Conservation (phyloP, 2,113 vertebrate species). For the Actenoides hombroni region DNA sequence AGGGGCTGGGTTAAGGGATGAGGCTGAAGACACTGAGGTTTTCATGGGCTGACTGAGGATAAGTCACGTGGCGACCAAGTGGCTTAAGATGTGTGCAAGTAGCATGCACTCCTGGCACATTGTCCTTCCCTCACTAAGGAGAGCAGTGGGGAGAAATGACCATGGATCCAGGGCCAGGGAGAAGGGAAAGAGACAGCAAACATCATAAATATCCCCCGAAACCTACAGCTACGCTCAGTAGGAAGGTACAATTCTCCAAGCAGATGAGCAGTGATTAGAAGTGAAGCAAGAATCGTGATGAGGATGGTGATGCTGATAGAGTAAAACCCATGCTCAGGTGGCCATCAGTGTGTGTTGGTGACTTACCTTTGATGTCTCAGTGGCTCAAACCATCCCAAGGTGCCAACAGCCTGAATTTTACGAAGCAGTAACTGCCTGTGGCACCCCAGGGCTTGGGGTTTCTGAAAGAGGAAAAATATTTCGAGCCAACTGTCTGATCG, state of each 20-base stretch:
- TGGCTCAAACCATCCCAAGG: not conserved
- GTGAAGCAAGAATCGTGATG: not conserved
- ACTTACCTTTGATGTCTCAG: not conserved
- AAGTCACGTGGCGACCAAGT: rapidly evolving
- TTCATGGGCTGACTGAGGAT: not conserved
- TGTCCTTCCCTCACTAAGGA: rapidly evolving
- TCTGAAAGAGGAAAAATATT: not conserved
- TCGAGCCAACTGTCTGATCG: rapidly evolving
- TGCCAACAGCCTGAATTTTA: not conserved
- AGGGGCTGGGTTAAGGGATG: not conserved
- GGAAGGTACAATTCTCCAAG: not conserved
- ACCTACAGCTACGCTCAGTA: not conserved
- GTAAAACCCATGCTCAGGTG: rapidly evolving
- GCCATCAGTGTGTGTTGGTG: rapidly evolving
- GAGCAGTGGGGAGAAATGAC: not conserved
- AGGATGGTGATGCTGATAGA: not conserved
- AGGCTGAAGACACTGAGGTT: not conserved
- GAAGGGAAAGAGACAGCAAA: not conserved
- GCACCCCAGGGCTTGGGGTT: rapidly evolving
- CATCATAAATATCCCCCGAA: not conserved
- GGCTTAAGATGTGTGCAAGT: not conserved
- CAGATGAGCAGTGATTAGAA: not conserved
- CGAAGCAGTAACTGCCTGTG: not conserved
- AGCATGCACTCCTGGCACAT: rapidly evolving
- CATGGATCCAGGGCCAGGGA: not conserved